A percentile compares a stretch with the other conserved stretches of the same genome.
Conservation (phyloP, 2,888 invertebrate species). For the Melanophora roralis region DNA sequence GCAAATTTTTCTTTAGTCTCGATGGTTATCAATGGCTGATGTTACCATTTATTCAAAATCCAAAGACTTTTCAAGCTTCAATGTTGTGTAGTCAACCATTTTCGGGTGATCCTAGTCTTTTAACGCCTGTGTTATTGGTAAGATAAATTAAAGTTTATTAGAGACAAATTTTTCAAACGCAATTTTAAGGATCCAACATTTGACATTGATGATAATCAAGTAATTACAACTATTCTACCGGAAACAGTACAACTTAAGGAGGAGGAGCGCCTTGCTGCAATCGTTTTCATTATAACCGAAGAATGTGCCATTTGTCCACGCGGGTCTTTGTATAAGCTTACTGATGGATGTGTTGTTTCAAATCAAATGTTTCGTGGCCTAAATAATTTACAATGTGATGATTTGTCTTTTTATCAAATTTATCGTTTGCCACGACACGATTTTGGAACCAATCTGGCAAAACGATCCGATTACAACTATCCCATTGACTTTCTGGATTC, state of each 20-base stretch:
- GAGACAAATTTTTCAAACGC: no score
- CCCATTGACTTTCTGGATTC: slow-evolving; percentile 91
- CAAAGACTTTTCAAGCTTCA: slow-evolving; percentile 75
- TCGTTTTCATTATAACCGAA: slow-evolving; percentile 83
- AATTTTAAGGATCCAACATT: slow-evolving; percentile 78
- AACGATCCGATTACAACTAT: slow-evolving; percentile 89
- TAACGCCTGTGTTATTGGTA: slow-evolving; percentile 71
- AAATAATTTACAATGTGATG: slow-evolving; percentile 81
- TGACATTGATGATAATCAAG: slow-evolving; percentile 77
- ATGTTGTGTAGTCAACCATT: slow-evolving; percentile 72
- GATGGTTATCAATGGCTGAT: slow-evolving; percentile 85
- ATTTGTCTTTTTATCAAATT: slow-evolving; percentile 87
- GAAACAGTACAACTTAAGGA: slow-evolving; percentile 83
- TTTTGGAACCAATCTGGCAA: slow-evolving; percentile 86
- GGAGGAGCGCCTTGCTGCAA: slow-evolving; percentile 86
- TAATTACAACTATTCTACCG: slow-evolving; percentile 76
- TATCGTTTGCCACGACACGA: slow-evolving; percentile 84
- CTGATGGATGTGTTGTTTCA: slow-evolving; percentile 84
- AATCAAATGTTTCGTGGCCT: slow-evolving; percentile 86
- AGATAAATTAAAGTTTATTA: no score
- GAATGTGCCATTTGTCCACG: slow-evolving; percentile 88
- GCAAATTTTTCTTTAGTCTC: slow-evolving; percentile 87
- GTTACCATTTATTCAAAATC: slow-evolving; percentile 77
- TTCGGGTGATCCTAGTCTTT: slow-evolving; percentile 72
- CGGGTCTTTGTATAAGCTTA: slow-evolving; percentile 85